Evolutionary conservation across 2,113 vertebrate genomes (phyloP).

Genomic region (Gymnogyps californianus): DNA sequence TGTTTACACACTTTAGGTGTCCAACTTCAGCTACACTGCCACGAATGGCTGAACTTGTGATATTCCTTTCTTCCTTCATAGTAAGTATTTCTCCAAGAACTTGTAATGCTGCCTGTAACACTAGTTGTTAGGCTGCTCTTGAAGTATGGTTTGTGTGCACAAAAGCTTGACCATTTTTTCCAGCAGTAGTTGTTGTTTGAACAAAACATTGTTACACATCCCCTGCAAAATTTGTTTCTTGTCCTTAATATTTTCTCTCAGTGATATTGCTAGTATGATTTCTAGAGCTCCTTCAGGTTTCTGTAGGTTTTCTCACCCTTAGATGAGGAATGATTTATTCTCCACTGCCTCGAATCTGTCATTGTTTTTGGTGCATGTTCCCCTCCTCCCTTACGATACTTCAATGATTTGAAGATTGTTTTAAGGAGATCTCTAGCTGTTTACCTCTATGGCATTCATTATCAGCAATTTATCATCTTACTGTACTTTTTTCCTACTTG

Average conservation of each 20-base stretch:
- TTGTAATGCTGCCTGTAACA: background rate
- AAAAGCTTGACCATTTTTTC: slow-evolving; percentile 17
- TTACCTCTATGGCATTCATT: background rate
- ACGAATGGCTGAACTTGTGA: slow-evolving; percentile 11
- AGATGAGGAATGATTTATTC: background rate
- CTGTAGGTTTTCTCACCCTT: background rate
- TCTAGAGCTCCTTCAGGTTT: background rate
- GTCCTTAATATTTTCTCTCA: background rate
- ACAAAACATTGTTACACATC: slow-evolving; percentile 7
- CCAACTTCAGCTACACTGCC: background rate
- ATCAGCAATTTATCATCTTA: background rate
- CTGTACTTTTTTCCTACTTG: background rate
- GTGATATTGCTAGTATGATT: background rate
- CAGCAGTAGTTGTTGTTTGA: background rate
- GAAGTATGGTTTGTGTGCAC: background rate
- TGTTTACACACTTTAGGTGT: slow-evolving; percentile 17
- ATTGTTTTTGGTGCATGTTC: background rate
- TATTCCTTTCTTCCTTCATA: background rate
- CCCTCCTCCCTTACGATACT: background rate
- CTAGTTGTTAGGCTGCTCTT: background rate
- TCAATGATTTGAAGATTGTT: background rate
- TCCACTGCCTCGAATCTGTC: background rate
- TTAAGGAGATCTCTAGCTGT: background rate
- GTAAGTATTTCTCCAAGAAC: background rate
- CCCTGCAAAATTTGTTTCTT: slow-evolving; percentile 9